Percentiles rank a stretch among this genome's conserved stretches.
phyloP scores from a whole-genome alignment of 2,888 invertebrate species.

The Chymomyza amoena region DNA sequence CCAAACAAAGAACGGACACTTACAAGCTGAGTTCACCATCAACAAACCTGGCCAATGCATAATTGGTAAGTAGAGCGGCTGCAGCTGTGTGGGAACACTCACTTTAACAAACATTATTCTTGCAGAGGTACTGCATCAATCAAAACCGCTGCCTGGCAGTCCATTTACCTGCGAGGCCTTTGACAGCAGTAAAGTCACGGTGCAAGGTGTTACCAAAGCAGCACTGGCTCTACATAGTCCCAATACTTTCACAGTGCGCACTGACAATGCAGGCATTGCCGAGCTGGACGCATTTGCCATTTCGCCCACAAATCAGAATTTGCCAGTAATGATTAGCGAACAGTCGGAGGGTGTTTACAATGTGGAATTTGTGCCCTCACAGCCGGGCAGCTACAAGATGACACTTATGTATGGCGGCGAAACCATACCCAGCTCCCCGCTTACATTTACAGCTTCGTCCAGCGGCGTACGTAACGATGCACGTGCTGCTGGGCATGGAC shows the following conservation, averaged over 20 bases:
- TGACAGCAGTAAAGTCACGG: conserved; percentile 89
- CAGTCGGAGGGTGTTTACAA: conserved; percentile 85
- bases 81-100: neutral
- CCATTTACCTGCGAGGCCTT: conserved; percentile 96
- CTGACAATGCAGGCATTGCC: conserved; percentile 89
- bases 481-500: conserved; percentile 84
- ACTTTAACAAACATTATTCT: neutral
- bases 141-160: conserved; percentile 93
- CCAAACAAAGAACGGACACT: conserved; percentile 96
- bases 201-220: conserved; percentile 87
- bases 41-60: conserved; percentile 86
- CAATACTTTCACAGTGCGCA: conserved; percentile 88
- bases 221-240: conserved; percentile 90
- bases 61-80: conserved; percentile 80
- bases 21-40: conserved; percentile 95
- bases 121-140: conserved; percentile 92
- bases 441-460: conserved; percentile 82
- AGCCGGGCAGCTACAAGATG: conserved; percentile 85
- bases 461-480: conserved; percentile 80
- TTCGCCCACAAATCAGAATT: conserved; percentile 89
- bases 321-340: conserved; percentile 87
- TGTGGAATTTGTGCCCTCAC: conserved; percentile 90
- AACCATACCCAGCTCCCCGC: conserved; percentile 80
- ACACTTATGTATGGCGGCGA: conserved; percentile 86
- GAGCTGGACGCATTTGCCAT: conserved; percentile 93